Evolutionary conservation across 1,140 invertebrate species (phyloP), one percentile per base, ranked within the genome.

Genomic region (Trichoplusia ni): DNA sequence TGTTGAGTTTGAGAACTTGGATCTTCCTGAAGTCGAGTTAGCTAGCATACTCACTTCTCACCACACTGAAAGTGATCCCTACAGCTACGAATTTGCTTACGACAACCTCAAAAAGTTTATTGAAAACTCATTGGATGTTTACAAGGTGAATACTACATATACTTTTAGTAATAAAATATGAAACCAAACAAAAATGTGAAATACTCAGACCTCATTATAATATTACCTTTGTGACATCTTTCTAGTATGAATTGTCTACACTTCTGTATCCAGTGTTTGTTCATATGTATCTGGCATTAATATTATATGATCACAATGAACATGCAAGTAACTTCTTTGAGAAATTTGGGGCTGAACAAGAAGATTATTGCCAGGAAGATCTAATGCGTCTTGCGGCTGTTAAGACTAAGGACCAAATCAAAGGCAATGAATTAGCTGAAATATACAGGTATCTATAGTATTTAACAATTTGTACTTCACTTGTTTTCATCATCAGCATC

Each of bases 221-320:
- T n/a, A 33, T n/a, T 3, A 33, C 14, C n/a, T 23, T 33, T 51
- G 9, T 67, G 51, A 33, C 37, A 27, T 56, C 79, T 92, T 92
- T 67, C 11, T 76, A 97, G 95, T 96, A 98, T 91, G 98, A 99
- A 91, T 86, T 99, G 31, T 95, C 96, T 0, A 95, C 96, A 81
- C 95, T 99, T 40, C 88, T 99, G 19, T 99, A 98, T 90, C 98
- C 98, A 61, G 96, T 99, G 16, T 95, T 99, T 90, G 96, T 99
- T 6, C 98, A 99, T 77, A 99, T 99, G 96, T 99, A 99, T 81
- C 91, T 99, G 56, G 96, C 98, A 84, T 91, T 99, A 7, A 95
- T 99, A 13, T 95, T 98, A 69, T 98, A 98, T 92, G 95, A 95
- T 25, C 97, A 98, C 86, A 94, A 95, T 69, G 91, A 93, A 13